Percentiles rank a stretch among this genome's conserved stretches.
Evolutionary conservation across 2,113 vertebrate genomes (phyloP).

Genomic region (Nothobranchius furzeri): DNA sequence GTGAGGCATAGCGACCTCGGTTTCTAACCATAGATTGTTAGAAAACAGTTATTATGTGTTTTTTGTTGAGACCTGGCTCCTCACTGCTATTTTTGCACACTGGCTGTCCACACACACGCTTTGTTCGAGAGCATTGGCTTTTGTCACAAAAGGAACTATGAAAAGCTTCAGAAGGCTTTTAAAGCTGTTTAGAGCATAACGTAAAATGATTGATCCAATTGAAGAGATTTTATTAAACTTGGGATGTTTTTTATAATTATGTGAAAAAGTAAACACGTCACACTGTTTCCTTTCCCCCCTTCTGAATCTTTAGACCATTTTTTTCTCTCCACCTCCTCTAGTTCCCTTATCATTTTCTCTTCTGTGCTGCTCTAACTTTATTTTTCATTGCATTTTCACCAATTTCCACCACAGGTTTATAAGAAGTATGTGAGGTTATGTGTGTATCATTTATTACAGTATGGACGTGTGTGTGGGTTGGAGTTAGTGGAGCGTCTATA

Average conservation of each 20-base stretch:
- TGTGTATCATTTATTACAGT: constrained; percentile 35
- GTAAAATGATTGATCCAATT: neutral
- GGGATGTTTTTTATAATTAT: neutral
- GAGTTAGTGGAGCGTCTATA: constrained; percentile 70
- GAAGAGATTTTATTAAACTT: neutral
- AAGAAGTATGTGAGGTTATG: constrained; percentile 18
- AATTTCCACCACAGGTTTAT: constrained; percentile 30
- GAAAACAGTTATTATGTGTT: too few species aligned
- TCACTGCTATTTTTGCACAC: neutral
- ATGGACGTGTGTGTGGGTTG: constrained; percentile 50
- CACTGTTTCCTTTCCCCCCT: neutral
- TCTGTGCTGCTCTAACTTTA: constrained; percentile 58
- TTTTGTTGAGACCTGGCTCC: neutral
- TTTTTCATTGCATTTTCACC: constrained; percentile 39
- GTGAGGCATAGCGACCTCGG: too few species aligned
- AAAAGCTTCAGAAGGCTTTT: neutral
- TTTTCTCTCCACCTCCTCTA: constrained; percentile 38
- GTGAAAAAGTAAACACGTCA: neutral
- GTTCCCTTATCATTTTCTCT: constrained; percentile 46
- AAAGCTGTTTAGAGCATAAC: neutral
- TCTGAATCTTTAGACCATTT: neutral
- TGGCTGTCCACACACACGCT: neutral
- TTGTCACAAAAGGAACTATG: neutral
- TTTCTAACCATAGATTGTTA: too few species aligned
- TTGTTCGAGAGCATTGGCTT: neutral